phyloP scores from a whole-genome alignment of 2,797 vertebrate genomes.

The Pantherophis alleghaniensis region DNA sequence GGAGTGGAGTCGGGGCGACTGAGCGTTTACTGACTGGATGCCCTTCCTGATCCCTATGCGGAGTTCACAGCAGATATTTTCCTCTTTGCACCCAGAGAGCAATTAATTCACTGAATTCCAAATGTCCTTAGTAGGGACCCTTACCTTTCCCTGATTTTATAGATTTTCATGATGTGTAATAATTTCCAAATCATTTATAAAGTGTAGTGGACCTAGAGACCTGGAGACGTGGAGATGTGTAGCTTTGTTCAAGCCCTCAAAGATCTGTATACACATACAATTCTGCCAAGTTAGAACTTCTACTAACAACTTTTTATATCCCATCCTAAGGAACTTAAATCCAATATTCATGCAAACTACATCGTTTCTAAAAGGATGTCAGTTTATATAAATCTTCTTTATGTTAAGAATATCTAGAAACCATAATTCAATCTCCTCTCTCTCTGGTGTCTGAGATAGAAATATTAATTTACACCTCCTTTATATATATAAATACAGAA shows the following conservation, averaged over 20 bases:
- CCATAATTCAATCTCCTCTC: neutral
- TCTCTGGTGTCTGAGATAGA: neutral
- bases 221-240: neutral
- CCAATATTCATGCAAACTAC: neutral
- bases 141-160: neutral
- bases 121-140: neutral
- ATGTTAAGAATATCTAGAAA: neutral
- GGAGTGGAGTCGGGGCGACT: neutral
- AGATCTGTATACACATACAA: neutral
- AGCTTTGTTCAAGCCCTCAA: neutral
- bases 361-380: neutral
- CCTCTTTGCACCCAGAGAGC: neutral
- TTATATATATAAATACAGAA: neutral
- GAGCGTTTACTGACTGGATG: neutral
- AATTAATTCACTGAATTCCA: neutral
- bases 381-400: neutral
- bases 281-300: conserved; percentile 32
- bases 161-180: neutral
- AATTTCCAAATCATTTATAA: neutral
- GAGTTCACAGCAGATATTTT: neutral
- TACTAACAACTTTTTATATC: neutral
- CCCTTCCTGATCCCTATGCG: neutral
- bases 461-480: neutral
- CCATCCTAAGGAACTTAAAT: neutral
- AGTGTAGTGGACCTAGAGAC: neutral